These are phyloP conservation scores for Drosophila kurseongensis DNA, from an alignment of 1,140 invertebrate genomes.

Conservation along the genomic window DNA sequence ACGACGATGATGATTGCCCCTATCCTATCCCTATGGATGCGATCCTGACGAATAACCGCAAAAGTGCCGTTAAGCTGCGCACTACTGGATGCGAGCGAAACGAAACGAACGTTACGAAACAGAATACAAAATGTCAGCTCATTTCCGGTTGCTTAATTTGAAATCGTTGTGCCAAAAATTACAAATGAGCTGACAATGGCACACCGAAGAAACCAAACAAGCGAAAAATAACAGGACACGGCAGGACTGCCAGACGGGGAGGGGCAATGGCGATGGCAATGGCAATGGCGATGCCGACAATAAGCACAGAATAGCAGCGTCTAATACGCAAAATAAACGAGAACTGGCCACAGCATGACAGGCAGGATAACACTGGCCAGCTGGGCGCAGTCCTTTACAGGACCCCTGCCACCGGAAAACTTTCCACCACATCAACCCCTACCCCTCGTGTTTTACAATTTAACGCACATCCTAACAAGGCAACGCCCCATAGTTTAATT, in stretches of 20 bases:
- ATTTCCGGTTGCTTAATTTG: conserved; percentile 83
- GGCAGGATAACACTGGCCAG: conserved; percentile 56
- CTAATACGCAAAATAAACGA: conserved; percentile 83
- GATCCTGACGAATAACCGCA: conserved; percentile 26
- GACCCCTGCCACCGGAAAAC: conserved; percentile 2
- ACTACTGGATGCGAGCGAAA: conserved; percentile 7
- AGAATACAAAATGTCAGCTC: conserved; percentile 69
- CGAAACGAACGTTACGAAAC: conserved; percentile 4
- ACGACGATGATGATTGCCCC: conserved; percentile 28
- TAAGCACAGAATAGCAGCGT: conserved; percentile 79
- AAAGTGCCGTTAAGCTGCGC: conserved; percentile 13
- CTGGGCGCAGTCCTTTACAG: conserved; percentile 47
- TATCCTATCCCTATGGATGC: conserved; percentile 23
- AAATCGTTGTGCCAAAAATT: conserved; percentile 80
- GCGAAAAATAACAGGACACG: conserved; percentile 75
- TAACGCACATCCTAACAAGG: conserved; percentile 80
- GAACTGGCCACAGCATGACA: conserved; percentile 73
- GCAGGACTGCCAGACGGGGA: conserved; percentile 11
- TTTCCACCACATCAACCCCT: conserved; percentile 4
- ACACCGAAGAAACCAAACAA: conserved; percentile 78
- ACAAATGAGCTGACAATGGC: conserved; percentile 80
- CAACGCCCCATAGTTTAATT: conserved; percentile 80
- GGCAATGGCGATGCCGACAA: conserved; percentile 47
- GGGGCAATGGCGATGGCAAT: not conserved
- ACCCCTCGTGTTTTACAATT: conserved; percentile 75